These are phyloP conservation scores for Epicampocera succincta DNA, from an alignment of 2,888 invertebrate genomes.

Conservation along the genomic window DNA sequence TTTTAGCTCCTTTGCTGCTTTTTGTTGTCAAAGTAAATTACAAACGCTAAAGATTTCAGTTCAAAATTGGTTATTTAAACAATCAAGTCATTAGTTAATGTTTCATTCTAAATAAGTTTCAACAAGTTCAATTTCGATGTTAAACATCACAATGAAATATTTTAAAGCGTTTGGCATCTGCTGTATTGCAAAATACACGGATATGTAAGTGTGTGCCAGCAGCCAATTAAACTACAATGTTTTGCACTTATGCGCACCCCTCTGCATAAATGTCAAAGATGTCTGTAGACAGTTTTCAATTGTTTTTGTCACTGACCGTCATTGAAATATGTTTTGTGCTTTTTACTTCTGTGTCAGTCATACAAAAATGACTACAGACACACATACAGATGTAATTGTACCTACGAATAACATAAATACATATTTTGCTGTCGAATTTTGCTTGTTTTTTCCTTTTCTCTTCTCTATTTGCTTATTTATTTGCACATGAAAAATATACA, in stretches of 20 bases:
- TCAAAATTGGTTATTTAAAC: too few species aligned
- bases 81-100: too few species aligned
- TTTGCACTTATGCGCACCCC: background rate
- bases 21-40: too few species aligned
- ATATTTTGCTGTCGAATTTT: slow-evolving; percentile 2
- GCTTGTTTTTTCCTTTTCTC: slow-evolving; percentile 12
- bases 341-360: background rate
- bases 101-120: background rate
- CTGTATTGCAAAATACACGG: too few species aligned
- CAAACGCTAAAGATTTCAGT: too few species aligned
- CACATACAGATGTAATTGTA: too few species aligned
- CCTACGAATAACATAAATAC: too few species aligned
- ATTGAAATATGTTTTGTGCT: slow-evolving; percentile 47
- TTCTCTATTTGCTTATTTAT: slow-evolving; percentile 3
- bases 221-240: background rate
- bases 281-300: too few species aligned
- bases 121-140: slow-evolving; percentile 23
- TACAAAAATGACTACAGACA: too few species aligned
- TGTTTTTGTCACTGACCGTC: slow-evolving; percentile 46
- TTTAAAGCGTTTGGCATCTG: too few species aligned
- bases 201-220: background rate
- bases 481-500: background rate
- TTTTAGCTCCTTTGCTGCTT: too few species aligned
- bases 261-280: too few species aligned
- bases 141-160: background rate